Evolutionary conservation across 2,113 vertebrate species (phyloP).

Genomic region (Piprites chloris): DNA sequence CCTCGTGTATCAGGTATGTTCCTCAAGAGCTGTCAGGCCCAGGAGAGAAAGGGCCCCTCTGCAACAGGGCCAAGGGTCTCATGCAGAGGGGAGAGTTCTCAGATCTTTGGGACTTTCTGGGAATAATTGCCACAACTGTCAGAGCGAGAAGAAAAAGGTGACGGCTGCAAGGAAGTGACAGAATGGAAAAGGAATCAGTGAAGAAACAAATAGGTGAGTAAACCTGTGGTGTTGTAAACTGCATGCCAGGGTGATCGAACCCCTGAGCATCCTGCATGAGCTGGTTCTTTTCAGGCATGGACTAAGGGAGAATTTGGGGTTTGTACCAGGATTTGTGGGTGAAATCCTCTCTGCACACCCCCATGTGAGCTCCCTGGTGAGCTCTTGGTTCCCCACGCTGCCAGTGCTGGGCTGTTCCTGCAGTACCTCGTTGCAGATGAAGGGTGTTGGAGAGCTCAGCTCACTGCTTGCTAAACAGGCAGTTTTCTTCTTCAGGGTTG

Average conservation of each 20-base stretch:
- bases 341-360: background rate
- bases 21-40: background rate
- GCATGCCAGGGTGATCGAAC: rapidly evolving
- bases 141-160: background rate
- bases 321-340: background rate
- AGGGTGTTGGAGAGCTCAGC: background rate
- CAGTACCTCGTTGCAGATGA: background rate
- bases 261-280: rapidly evolving
- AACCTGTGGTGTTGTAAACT: no score
- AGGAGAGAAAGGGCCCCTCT: background rate
- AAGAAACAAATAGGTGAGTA: background rate
- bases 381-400: background rate
- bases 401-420: background rate
- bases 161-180: background rate
- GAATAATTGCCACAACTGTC: background rate
- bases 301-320: background rate
- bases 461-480: background rate
- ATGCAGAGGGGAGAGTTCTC: rapidly evolving
- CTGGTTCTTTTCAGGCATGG: background rate
- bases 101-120: background rate
- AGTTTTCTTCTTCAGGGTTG: background rate
- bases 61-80: background rate
- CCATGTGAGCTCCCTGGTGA: background rate
- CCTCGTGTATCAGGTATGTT: background rate
- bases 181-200: background rate